phyloP scores from a whole-genome alignment of 1,140 invertebrate genomes.

The Ostrea denselamellosa region DNA sequence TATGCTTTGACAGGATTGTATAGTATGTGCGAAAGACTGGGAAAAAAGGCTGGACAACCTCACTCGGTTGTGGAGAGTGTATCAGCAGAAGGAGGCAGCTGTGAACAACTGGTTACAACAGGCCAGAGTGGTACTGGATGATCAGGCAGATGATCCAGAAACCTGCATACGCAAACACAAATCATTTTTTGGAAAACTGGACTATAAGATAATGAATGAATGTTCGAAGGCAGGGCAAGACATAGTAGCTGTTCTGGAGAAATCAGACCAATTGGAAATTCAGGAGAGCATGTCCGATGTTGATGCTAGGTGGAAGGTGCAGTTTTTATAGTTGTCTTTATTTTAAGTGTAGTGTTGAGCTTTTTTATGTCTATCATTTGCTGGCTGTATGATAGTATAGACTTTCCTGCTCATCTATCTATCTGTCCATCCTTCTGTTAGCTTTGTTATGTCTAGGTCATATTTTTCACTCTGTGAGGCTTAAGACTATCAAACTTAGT shows the following conservation, averaged over 20 bases:
- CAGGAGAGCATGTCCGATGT: constrained; percentile 77
- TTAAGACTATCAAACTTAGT: too few species aligned
- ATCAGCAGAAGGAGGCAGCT: constrained; percentile 87
- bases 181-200: constrained; percentile 90
- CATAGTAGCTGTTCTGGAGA: constrained; percentile 85
- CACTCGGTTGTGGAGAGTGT: constrained; percentile 91
- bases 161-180: constrained; percentile 87
- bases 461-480: too few species aligned
- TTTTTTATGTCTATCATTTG: too few species aligned
- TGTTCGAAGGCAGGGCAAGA: constrained; percentile 89
- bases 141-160: constrained; percentile 89
- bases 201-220: constrained; percentile 88
- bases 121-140: constrained; percentile 89
- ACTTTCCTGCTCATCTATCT: too few species aligned
- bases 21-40: constrained; percentile 82
- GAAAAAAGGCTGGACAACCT: constrained; percentile 89
- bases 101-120: constrained; percentile 92
- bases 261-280: constrained; percentile 83
- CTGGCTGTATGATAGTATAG: too few species aligned
- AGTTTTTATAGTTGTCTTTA: too few species aligned
- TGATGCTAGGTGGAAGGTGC: constrained; percentile 71
- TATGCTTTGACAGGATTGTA: constrained; percentile 11
- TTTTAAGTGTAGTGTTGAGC: too few species aligned
- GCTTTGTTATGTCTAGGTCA: too few species aligned
- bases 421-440: too few species aligned